Evolutionary conservation across 2,888 invertebrate species (phyloP), one percentile per base, ranked within the genome.

Genomic region (Amphimallon solstitiale): DNA sequence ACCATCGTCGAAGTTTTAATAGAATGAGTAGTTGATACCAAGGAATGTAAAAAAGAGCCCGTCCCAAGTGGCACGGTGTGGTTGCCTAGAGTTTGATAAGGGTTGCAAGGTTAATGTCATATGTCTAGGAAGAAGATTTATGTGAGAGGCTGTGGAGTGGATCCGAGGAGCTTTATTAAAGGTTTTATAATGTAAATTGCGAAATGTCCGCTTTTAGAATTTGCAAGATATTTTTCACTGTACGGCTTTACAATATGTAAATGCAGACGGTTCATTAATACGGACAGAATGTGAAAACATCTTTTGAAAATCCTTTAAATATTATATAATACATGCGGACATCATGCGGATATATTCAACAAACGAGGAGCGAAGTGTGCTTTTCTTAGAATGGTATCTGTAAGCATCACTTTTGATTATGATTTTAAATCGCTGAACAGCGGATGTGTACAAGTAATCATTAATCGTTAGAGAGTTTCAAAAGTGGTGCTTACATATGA

Each of bases 101-200:
- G 71, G 72, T 72, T 70, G 71, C 69, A 71, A 68, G 70, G 68
- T 70, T 68, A 69, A 67, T 68, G 70, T 71, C 70, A 70, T 69
- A 70, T 64, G 70, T 70, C 69, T 63, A 59, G 29, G 29, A 52
- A 60, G 45, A 56, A 72, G 68, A 72, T 72, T 72, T 72, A 70
- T 70, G 52, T 67, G 64, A 52, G 64, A 65, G 68, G 63, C 43
- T 23, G 40, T 56, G 29, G 29, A 40, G 54, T 54, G 49, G 51
- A 51, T 15, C 40, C 65, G 70, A 66, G 65, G 63, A 64, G 72
- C 70, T 71, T 72, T 74, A 71, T 73, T 74, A 73, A 74, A 72
- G 64, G 71, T 72, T 73, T 74, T 74, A 71, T 74, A 70, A 74
- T 73, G 73, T 68, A 72, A 74, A 74, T 72, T 66, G 66, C 63